These are phyloP conservation scores for Planiliza haematocheilus DNA, from an alignment of 2,113 vertebrate species.

Conservation along the genomic window DNA sequence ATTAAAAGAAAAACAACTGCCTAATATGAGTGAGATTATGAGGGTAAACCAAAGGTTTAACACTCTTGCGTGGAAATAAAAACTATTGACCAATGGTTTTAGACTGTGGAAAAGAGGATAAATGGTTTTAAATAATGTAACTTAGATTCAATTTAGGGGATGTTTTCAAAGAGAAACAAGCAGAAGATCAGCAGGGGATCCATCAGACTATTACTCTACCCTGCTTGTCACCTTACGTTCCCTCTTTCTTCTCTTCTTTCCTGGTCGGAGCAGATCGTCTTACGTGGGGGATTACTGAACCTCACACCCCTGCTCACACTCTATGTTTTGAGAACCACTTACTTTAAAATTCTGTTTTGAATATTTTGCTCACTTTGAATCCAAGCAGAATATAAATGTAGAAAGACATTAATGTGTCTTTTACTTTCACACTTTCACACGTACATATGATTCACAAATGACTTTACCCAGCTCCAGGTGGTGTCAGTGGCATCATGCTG, in stretches of 20 bases:
- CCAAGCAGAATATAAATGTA: not conserved
- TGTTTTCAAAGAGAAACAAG: too few relatives aligned
- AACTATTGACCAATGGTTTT: not conserved
- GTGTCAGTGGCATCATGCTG: slow-evolving; percentile 63
- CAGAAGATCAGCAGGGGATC: slow-evolving; percentile 13
- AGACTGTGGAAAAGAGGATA: not conserved
- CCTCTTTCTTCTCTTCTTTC: not conserved
- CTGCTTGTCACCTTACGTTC: not conserved
- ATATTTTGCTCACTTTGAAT: not conserved
- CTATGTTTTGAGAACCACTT: not conserved
- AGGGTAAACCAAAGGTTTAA: not conserved
- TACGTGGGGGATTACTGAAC: slow-evolving; percentile 43
- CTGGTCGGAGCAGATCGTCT: slow-evolving; percentile 27
- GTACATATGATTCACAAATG: slow-evolving; percentile 32
- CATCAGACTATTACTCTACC: not conserved
- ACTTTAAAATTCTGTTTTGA: not conserved
- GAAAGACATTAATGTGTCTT: not conserved
- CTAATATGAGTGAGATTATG: not conserved
- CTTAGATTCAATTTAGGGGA: not conserved
- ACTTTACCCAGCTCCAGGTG: slow-evolving; percentile 84
- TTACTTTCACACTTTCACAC: slow-evolving; percentile 5
- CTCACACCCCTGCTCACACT: slow-evolving; percentile 1
- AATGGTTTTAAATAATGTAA: not conserved
- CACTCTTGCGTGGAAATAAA: not conserved
- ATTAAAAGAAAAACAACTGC: too few relatives aligned